Base-by-base conservation (phyloP, 2,113 vertebrate genomes). In the Protobothrops flavoviridis region DNA sequence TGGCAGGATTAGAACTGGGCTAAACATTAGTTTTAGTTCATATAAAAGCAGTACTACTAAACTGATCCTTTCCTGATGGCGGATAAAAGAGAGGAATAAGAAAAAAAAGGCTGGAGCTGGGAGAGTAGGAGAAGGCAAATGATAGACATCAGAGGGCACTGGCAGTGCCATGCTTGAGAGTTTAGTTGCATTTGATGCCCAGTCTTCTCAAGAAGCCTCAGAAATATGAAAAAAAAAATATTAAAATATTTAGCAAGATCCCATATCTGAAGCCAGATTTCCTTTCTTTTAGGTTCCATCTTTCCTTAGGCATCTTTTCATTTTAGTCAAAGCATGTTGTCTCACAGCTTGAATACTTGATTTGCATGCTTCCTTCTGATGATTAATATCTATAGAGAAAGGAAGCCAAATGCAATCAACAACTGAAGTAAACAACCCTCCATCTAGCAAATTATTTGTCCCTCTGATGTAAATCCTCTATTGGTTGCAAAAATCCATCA, bases 351-450 rank as follows among this genome's bases (percentile, higher is more conserved):
- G 24, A 92, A 91, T 57, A 92, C 81, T 45, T 33, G 55, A 88
- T 89, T 94, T 87, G 88, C 52, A 92, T 86, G 20, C 2, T 17
- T 24, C 43, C 91, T 93, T 93, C 3, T 93, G 21, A 85, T 29
- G 52, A 92, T 90, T 93, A 94, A 55, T 93, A 55, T 93, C 53
- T 89, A 29, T 88, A 56, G 92, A 94, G 88, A 91, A 57, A 69
- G 26, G 2, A 48, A 92, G 45, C 10, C 29, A 94, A 91, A 93
- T 93, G 91, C 3, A 94, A 93, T 45, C 92, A 85, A 10, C 52
- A 88, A 89, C 95, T 81, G 50, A 93, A 94, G 48, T 87, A 88
- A 89, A 93, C 59, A 92, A 0, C 24, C 43, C 5, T 90, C 33
- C 64, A 88, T 29, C 39, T 94, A 93, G 8, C 81, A 74, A 95